A percentile compares a stretch with the other conserved stretches of the same genome.
These are phyloP conservation scores for Poeciliopsis turneri DNA, from an alignment of 2,797 vertebrate genomes.

Conservation along the genomic window DNA sequence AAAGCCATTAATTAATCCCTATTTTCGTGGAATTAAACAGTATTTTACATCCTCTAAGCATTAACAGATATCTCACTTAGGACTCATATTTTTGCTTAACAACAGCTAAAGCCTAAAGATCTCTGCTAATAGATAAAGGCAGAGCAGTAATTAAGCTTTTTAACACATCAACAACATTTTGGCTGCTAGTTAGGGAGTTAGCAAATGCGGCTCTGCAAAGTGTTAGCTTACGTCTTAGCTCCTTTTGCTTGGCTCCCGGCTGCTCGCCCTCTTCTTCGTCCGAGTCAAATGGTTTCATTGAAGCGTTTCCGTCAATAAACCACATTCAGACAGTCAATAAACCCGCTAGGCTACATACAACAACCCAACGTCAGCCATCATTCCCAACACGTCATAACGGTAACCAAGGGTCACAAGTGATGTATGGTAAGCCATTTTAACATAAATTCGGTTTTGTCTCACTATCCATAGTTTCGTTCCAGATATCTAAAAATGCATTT, in stretches of 20 bases:
- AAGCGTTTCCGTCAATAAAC: neutral
- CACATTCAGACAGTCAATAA: neutral
- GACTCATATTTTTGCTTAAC: neutral
- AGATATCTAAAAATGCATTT: no score
- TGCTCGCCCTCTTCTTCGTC: conserved; percentile 75
- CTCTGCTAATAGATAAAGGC: neutral
- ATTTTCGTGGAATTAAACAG: neutral
- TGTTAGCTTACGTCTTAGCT: conserved; percentile 71
- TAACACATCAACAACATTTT: neutral
- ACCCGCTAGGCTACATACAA: conserved; percentile 26
- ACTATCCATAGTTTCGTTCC: no score
- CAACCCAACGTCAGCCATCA: conserved; percentile 15
- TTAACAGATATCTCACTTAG: neutral
- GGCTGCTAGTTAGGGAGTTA: conserved; percentile 10
- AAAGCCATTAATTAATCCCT: neutral
- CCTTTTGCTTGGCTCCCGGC: conserved; percentile 51
- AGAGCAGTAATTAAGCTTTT: neutral
- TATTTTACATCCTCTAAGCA: neutral
- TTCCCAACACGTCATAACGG: neutral
- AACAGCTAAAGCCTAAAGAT: neutral
- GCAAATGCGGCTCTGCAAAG: neutral
- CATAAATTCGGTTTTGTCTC: no score
- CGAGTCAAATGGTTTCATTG: conserved; percentile 75
- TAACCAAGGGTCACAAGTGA: neutral
- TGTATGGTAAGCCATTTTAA: neutral